Conservation (phyloP, 1,140 invertebrate genomes). For the Drosophila oshimai region DNA sequence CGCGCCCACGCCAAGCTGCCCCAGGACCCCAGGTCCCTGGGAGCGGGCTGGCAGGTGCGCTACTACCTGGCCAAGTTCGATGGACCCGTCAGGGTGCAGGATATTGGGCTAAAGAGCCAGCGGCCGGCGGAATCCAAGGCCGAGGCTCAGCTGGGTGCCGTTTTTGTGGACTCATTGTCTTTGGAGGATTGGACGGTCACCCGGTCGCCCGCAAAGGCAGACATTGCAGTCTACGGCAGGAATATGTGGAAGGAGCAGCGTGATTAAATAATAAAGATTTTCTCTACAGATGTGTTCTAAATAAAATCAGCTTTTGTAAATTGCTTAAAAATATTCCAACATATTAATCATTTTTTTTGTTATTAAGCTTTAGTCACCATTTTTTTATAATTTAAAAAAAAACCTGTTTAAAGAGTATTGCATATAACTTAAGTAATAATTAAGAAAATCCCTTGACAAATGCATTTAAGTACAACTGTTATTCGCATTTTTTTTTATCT, state of each 20-base stretch:
- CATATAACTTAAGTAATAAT: no score
- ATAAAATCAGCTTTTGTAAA: no score
- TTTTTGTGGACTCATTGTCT: conserved; percentile 48
- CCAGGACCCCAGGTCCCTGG: background rate
- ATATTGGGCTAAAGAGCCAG: conserved; percentile 63
- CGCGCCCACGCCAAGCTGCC: conserved; percentile 25
- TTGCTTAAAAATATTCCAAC: no score
- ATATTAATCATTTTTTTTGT: no score
- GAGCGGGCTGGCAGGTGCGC: conserved; percentile 58
- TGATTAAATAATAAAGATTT: background rate
- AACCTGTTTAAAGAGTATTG: no score
- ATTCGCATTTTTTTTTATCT: no score
- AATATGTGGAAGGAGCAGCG: conserved; percentile 1
- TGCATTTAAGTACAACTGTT: no score
- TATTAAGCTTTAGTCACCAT: no score
- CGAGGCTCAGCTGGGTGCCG: conserved; percentile 49
- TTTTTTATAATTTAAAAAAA: no score
- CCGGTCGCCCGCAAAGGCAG: background rate
- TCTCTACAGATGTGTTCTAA: no score
- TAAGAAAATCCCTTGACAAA: no score
- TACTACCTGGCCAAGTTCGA: conserved; percentile 66
- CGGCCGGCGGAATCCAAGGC: background rate
- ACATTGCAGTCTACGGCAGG: conserved; percentile 10
- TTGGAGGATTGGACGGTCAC: conserved; percentile 10
- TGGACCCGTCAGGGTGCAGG: conserved; percentile 46